phyloP scores from a whole-genome alignment of 1,140 invertebrate species.

The Pinna nobilis region DNA sequence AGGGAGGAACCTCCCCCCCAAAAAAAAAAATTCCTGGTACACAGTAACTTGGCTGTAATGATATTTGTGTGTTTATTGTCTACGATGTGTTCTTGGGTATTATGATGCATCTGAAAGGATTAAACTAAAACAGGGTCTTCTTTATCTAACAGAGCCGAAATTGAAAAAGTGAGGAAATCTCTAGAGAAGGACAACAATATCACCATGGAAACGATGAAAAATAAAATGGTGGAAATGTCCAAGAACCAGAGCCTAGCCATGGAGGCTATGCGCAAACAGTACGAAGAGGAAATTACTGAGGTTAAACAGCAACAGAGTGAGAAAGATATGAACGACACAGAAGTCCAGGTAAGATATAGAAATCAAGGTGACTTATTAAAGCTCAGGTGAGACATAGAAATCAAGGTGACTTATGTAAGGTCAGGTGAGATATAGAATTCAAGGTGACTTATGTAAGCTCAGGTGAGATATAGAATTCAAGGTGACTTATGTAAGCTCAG shows the following conservation, averaged over 20 bases:
- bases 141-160: slow-evolving; percentile 13
- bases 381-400: too few relatives aligned
- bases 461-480: too few relatives aligned
- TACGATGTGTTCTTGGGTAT: background rate
- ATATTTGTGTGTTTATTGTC: too few relatives aligned
- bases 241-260: slow-evolving; percentile 43
- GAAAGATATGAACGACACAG: slow-evolving; percentile 29
- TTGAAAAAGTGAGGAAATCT: slow-evolving; percentile 41
- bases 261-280: slow-evolving; percentile 47
- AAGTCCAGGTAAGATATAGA: slow-evolving; percentile 49
- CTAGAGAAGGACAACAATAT: slow-evolving; percentile 42
- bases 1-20: slow-evolving; percentile 28
- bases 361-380: too few relatives aligned
- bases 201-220: slow-evolving; percentile 54
- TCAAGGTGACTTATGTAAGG: too few relatives aligned
- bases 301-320: slow-evolving; percentile 4
- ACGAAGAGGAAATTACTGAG: slow-evolving; percentile 34
- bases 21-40: slow-evolving; percentile 37
- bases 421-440: too few relatives aligned
- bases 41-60: too few relatives aligned
- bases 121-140: too few relatives aligned
- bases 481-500: too few relatives aligned
- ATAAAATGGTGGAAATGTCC: slow-evolving; percentile 53
- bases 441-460: too few relatives aligned
- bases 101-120: background rate